Evolutionary conservation across 2,888 invertebrate genomes (phyloP), one percentile per base, ranked within the genome.

Genomic region (Eupithecia exiguata): DNA sequence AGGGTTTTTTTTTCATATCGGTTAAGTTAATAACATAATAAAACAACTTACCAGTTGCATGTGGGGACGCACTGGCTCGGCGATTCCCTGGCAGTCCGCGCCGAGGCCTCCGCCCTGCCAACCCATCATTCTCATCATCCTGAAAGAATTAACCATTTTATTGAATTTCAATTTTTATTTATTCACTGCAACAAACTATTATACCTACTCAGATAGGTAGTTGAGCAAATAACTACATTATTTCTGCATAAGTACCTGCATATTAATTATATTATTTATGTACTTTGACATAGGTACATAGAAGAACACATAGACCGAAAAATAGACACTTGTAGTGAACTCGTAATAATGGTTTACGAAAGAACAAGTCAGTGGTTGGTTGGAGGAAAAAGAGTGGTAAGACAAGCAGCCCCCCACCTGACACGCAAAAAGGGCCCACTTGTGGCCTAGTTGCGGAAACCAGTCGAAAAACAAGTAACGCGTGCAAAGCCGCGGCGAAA

Each of bases 71-170:
- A 96, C 95, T 0, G 97, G 97, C 78, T 96, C 96, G 4, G 94
- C 95, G 9, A 96, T 96, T 0, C 97, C 97, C 80, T 96, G 95
- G 0, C 95, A 93, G 21, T 95, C 93, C 1, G 95, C 95, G 0
- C 97, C 97, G 18, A 97, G 88, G 0, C 96, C 97, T 25, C 97
- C 97, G 5, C 97, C 97, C 58, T 95, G 93, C 97, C 97, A 97
- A 0, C 97, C 97, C 96, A 97, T 97, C 83, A 96, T 91, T 74
- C 95, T 95, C 94, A 97, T 95, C 92, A 97, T 96, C 80, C 94
- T 95, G 80, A 76, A 79, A 78, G 69, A 43, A 63, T 30, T 1
- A 21, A 1, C 16, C 12, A 49, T 49, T 9, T 46, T n/a, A 46
- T 18, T 6, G 6, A 18, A 46, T 7, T n/a, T 40, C 0, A 3